phyloP scores from a whole-genome alignment of 2,113 vertebrate genomes.

The Sprattus sprattus region DNA sequence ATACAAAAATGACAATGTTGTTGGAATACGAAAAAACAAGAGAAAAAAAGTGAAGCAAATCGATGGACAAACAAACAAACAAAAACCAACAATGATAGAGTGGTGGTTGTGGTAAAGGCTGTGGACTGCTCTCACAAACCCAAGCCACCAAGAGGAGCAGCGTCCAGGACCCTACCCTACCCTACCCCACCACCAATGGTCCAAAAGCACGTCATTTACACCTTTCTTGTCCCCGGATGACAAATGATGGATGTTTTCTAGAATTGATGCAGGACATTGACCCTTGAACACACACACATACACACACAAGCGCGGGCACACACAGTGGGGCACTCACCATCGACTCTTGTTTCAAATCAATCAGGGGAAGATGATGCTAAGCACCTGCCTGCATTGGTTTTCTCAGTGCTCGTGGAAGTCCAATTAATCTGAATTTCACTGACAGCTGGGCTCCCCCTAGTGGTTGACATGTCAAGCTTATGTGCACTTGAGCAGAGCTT shows the following conservation, averaged over 20 bases:
- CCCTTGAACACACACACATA: not conserved
- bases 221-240: not conserved
- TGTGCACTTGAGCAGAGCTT: not conserved
- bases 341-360: not conserved
- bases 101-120: not conserved
- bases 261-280: not conserved
- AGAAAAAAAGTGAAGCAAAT: too few species aligned
- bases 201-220: not conserved
- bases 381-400: not conserved
- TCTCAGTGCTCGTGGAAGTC: not conserved
- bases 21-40: not conserved
- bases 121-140: not conserved
- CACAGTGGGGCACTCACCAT: not conserved
- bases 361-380: not conserved
- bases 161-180: too few species aligned
- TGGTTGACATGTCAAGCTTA: not conserved
- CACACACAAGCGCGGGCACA: slow-evolving; percentile 28
- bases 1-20: not conserved
- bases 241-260: not conserved
- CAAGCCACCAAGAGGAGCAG: not conserved
- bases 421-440: not conserved
- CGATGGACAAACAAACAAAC: not conserved
- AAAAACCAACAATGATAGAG: not conserved
- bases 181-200: not conserved
- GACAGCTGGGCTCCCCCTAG: not conserved